These are phyloP conservation scores for Gambelia wislizenii DNA, from an alignment of 2,797 vertebrate species.

Conservation along the genomic window DNA sequence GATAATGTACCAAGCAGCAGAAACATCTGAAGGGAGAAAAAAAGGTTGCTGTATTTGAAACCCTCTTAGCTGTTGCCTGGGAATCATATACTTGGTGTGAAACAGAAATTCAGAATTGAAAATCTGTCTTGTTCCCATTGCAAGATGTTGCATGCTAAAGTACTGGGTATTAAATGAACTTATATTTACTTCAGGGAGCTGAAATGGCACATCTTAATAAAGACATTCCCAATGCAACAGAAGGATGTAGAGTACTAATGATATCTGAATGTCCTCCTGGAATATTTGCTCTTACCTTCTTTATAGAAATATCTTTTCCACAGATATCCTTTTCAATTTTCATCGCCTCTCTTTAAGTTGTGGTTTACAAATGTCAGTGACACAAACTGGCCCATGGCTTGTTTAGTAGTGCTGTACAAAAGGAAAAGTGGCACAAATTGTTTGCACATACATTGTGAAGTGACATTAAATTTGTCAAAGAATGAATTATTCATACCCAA, in stretches of 20 bases:
- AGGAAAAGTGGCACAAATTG: not conserved
- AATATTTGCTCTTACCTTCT: constrained; percentile 7
- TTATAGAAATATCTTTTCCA: not conserved
- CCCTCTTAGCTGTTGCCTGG: constrained; percentile 39
- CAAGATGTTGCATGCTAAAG: constrained; percentile 24
- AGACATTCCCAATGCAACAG: not conserved
- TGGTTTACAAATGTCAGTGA: not conserved
- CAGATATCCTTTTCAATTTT: not conserved
- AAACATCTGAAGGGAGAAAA: not conserved
- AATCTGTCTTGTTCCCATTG: constrained; percentile 60
- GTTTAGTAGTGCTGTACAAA: constrained; percentile 1
- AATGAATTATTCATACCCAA: constrained; percentile 40
- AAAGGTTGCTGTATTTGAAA: constrained; percentile 28
- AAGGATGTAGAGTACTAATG: not conserved
- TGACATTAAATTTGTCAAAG: constrained; percentile 15
- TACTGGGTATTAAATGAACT: constrained; percentile 39
- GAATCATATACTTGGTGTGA: constrained; percentile 45
- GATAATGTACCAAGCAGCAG: constrained; percentile 7
- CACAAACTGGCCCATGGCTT: not conserved
- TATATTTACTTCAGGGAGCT: constrained; percentile 28
- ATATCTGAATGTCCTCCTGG: not conserved
- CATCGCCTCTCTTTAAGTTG: not conserved
- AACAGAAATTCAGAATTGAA: constrained; percentile 38
- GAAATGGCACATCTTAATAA: constrained; percentile 28
- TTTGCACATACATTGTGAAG: not conserved